Evolutionary conservation across 2,888 invertebrate species (phyloP).

Genomic region (Drosophila borborema): DNA sequence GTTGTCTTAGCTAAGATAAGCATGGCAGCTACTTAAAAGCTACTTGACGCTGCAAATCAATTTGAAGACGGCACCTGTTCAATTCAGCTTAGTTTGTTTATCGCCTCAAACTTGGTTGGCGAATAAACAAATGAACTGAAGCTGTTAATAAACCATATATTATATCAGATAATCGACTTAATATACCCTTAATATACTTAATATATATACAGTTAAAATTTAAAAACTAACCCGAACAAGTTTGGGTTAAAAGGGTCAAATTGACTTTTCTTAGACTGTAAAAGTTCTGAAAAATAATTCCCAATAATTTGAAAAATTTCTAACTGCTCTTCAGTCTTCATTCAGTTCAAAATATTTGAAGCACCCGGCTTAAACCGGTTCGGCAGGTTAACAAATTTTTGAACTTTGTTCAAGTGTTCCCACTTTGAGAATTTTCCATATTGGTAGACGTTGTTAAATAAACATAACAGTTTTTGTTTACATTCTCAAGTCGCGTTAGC

Average conservation of each 20-base stretch:
- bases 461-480: not conserved
- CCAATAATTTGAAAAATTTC: not conserved
- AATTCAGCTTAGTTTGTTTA: not conserved
- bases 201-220: no score
- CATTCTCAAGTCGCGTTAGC: not conserved
- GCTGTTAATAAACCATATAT: not conserved
- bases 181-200: no score
- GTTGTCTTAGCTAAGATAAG: conserved; percentile 1
- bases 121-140: not conserved
- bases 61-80: not conserved
- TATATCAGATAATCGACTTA: not conserved
- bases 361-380: not conserved
- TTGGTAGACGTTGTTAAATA: not conserved
- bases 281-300: not conserved
- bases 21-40: not conserved
- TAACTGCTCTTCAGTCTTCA: not conserved
- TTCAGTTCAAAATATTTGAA: not conserved
- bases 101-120: not conserved
- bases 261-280: not conserved
- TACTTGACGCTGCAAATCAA: not conserved
- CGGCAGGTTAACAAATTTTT: not conserved
- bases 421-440: not conserved
- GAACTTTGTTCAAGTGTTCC: conserved; percentile 6
- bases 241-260: no score
- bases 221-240: no score